Evolutionary conservation across 2,797 vertebrate genomes (phyloP), one percentile per base, ranked within the genome.

Genomic region (Acropternis orthonyx): DNA sequence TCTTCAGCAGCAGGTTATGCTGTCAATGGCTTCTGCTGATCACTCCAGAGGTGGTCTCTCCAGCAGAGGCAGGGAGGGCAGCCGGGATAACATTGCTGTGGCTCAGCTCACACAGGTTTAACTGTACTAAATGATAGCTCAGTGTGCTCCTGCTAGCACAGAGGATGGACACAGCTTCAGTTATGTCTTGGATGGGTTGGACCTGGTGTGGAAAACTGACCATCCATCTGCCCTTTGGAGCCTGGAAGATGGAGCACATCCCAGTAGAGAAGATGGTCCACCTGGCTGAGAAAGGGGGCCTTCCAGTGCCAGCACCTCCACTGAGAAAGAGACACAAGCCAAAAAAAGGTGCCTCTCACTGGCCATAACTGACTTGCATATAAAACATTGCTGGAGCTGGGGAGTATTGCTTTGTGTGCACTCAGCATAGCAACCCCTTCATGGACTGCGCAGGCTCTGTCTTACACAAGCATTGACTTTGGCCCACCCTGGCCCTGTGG

Each of bases 391-490:
- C 34, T 54, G 32, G 14, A 21, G 13, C 55, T 80, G 65, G 37
- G 19, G 32, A 77, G 22, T n/a, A 23, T 30, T 39, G 24, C 37
- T 72, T 24, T 67, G 62, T 75, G 71, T 0, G 3, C 34, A 74
- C 19, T 32, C 52, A 80, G 65, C 48, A 52, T 56, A 56, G 56
- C 41, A 91, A 61, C n/a, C 22, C 12, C 7, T 73, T 61, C 49
- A 34, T 8, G 44, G 41, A 36, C 61, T 26, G 58, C 81, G 34
- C 14, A 55, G 39, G 20, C 69, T 90, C 37, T 73, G 34, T 56
- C 76, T 90, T 71, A 62, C 32, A 66, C 59, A 55, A 94, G 59
- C 51, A 44, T 48, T 84, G 71, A 84, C 80, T 94, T 90, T 62
- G 54, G 90, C 58, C 82, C 66, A 69, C 85, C 52, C 36, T 44